Base-by-base conservation (phyloP, 2,113 vertebrate genomes). In the Passer domesticus region DNA sequence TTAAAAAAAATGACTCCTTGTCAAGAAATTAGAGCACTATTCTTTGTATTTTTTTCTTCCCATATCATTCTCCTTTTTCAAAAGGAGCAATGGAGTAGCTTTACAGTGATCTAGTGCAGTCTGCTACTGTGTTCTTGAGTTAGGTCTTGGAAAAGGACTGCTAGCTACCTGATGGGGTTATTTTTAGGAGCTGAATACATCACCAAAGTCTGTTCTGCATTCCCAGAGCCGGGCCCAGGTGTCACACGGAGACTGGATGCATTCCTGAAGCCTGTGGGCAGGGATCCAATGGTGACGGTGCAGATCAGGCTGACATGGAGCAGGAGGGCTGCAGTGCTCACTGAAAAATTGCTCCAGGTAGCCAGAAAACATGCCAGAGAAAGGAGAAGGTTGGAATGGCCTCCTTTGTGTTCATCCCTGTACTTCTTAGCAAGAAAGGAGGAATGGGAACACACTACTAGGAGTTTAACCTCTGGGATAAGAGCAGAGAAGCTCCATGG, bases 151-250 rank as follows among this genome's bases (percentile, higher is more conserved):
- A 30, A 49, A 39, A 80, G 47, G 30, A 15, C 15, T 11, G 7
- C 75, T 46, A 46, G 88, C 75, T 93, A 97, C 92, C 94, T 93
- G 79, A 3, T 7, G 50, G 43, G 37, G 83, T 11, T 95, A 97
- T 97, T 96, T 95, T 96, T 95, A 74, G 95, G 37, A 67, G 79
- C 41, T 70, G 75, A 96, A 59, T 11, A 50, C 60, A 37, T 66
- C 62, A 63, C 43, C 95, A 8, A 6, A 50, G 83, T 55, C 88
- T 92, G 94, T 70, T 83, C 12, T 83, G 90, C 75, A n/a, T 21
- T 93, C 55, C 63, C 83, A 83, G 92, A 86, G 94, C 90, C 95
- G 88, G 84, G 85, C 52, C 2, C 2, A 49, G 58, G 59, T 83
- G 92, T 92, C 95, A 77, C 72, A 22, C 22, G 8, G 46, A n/a